phyloP scores from a whole-genome alignment of 2,113 vertebrate species.

The Alexandromys fortis region DNA sequence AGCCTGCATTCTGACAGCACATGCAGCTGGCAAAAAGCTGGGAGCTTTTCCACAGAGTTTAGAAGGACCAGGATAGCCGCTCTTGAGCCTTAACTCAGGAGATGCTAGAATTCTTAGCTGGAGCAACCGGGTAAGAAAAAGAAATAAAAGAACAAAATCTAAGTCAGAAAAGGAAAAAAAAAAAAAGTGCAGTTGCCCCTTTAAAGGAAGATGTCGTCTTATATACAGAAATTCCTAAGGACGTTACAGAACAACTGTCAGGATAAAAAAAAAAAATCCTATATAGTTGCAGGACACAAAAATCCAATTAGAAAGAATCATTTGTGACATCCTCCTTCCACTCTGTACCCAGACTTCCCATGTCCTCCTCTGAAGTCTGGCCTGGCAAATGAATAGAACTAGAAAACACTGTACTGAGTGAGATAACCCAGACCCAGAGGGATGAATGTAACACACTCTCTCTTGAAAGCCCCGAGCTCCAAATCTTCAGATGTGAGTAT shows the following conservation, averaged over 20 bases:
- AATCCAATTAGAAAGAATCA: background rate
- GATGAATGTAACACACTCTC: background rate
- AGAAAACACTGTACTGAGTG: background rate
- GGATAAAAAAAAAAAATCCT: background rate
- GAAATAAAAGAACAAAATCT: background rate
- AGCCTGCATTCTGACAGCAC: background rate
- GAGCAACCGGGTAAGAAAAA: background rate
- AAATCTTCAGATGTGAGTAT: background rate
- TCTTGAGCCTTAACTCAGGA: background rate
- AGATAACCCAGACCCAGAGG: background rate
- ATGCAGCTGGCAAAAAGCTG: background rate
- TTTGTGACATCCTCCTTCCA: background rate
- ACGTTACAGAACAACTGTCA: background rate
- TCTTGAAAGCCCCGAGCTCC: background rate
- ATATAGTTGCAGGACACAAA: no score
- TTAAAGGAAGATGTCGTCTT: background rate
- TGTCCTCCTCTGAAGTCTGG: background rate
- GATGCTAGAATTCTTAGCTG: background rate
- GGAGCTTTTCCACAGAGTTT: background rate
- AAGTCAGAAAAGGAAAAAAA: background rate
- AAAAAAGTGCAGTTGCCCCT: background rate
- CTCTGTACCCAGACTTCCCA: background rate
- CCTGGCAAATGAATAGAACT: background rate
- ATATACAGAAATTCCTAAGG: background rate
- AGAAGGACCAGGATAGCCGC: background rate